A percentile compares a stretch with the other conserved stretches of the same genome.
phyloP scores from a whole-genome alignment of 2,113 vertebrate species.

The Labeo rohita region DNA sequence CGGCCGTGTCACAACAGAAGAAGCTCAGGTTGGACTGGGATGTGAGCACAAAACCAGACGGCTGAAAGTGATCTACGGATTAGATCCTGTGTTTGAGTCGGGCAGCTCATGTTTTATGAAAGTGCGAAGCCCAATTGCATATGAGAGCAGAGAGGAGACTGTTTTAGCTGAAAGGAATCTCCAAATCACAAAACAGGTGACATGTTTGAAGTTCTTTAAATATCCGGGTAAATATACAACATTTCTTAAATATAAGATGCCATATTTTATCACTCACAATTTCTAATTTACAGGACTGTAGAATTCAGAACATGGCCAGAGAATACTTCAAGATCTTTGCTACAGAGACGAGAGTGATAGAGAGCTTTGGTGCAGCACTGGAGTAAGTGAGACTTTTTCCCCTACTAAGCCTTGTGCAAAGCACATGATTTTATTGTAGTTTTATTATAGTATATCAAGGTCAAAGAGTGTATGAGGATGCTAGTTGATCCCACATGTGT shows the following conservation, averaged over 20 bases:
- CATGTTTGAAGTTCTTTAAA: not conserved
- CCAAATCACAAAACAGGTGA: constrained; percentile 90
- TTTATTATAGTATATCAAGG: not conserved
- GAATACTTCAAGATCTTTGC: constrained; percentile 97
- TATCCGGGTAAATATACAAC: not conserved
- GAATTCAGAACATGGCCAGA: constrained; percentile 91
- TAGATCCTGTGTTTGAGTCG: constrained; percentile 92
- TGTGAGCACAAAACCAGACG: constrained; percentile 83
- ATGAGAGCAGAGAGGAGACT: constrained; percentile 87
- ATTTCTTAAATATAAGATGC: not conserved
- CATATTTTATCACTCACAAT: not conserved
- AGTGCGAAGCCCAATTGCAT: constrained; percentile 86
- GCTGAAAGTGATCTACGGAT: constrained; percentile 90
- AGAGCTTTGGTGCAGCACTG: constrained; percentile 83
- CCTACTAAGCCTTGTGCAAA: not conserved
- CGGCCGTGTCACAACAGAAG: constrained; percentile 87
- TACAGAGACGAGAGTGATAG: constrained; percentile 81
- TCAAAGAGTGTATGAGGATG: not conserved
- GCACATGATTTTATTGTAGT: not conserved
- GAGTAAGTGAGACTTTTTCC: constrained; percentile 82
- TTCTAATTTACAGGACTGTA: constrained; percentile 83
- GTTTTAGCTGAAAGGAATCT: constrained; percentile 89
- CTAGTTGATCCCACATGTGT: not conserved
- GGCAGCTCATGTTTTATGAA: constrained; percentile 89
- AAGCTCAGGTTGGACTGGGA: constrained; percentile 67